phyloP scores from a whole-genome alignment of 2,113 vertebrate species.

The Hypanus sabinus region DNA sequence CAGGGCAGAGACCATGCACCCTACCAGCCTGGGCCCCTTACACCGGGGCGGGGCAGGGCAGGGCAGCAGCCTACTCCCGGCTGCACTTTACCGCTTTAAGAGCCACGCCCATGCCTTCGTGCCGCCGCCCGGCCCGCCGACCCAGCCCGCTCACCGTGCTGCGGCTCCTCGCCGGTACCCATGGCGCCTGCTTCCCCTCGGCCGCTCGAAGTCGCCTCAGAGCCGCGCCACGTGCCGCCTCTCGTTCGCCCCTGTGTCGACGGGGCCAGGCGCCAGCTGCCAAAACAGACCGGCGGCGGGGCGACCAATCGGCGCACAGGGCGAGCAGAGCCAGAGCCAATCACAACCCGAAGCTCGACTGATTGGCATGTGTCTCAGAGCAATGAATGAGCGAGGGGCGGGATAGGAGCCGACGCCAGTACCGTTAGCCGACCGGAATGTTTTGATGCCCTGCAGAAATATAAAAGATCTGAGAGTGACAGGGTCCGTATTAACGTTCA shows the following conservation, averaged over 20 bases:
- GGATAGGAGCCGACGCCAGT: background rate
- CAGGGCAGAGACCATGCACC: too few species aligned
- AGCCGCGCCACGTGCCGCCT: background rate
- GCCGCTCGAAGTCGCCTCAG: background rate
- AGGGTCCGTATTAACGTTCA: too few species aligned
- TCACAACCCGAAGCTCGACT: background rate
- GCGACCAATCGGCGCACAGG: background rate
- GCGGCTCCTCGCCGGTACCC: background rate
- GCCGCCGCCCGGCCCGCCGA: background rate
- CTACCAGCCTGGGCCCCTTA: too few species aligned
- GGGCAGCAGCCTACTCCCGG: background rate
- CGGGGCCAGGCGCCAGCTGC: background rate
- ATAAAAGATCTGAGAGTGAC: too few species aligned
- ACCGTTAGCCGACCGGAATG: background rate
- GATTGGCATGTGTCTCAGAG: background rate
- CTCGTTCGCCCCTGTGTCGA: background rate
- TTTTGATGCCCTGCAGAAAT: background rate
- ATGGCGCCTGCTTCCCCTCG: background rate
- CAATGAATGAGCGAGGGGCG: background rate
- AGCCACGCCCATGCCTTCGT: background rate
- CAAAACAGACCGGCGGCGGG: background rate
- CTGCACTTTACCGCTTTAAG: background rate
- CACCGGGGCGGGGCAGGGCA: too few species aligned
- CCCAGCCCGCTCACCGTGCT: background rate
- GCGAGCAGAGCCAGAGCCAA: background rate